A percentile compares a stretch with the other conserved stretches of the same genome.
phyloP scores from a whole-genome alignment of 2,888 invertebrate genomes.

The Oscheius sp. region DNA sequence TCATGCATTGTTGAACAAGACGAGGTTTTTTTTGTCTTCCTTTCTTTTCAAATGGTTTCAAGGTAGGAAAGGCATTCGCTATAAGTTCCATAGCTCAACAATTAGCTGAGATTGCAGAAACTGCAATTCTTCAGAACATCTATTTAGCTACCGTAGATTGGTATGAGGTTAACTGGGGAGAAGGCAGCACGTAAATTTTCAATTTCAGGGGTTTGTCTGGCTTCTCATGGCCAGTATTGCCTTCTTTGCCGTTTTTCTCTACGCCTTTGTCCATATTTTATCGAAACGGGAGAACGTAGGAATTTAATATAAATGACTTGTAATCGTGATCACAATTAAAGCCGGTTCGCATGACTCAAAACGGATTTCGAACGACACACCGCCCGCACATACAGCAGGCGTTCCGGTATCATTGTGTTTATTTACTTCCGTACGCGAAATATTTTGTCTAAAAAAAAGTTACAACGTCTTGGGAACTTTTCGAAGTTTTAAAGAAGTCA shows the following conservation, averaged over 20 bases:
- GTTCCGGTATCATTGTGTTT: not conserved
- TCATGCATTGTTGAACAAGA: constrained; percentile 61
- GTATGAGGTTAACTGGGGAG: constrained; percentile 56
- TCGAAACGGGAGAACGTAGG: constrained; percentile 56
- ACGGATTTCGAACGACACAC: not conserved
- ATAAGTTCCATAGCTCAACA: constrained; percentile 61
- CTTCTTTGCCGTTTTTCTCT: constrained; percentile 52
- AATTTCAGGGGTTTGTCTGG: constrained; percentile 64
- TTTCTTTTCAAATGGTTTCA: constrained; percentile 13
- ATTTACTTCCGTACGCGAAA: too few species aligned
- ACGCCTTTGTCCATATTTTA: constrained; percentile 56
- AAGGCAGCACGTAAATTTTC: too few species aligned
- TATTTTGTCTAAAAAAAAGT: too few species aligned
- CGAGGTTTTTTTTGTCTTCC: constrained; percentile 46
- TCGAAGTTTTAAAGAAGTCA: too few species aligned
- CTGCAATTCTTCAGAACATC: constrained; percentile 61
- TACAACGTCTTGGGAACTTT: too few species aligned
- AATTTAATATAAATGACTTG: constrained; percentile 25
- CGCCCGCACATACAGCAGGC: constrained; percentile 2
- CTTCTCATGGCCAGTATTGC: constrained; percentile 57
- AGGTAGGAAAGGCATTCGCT: constrained; percentile 65
- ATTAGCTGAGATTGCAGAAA: constrained; percentile 59
- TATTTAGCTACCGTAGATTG: constrained; percentile 65
- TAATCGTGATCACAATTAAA: not conserved
- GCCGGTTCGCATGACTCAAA: too few species aligned